Evolutionary conservation across 1,140 invertebrate genomes (phyloP).

Genomic region (Eumeta japonica): DNA sequence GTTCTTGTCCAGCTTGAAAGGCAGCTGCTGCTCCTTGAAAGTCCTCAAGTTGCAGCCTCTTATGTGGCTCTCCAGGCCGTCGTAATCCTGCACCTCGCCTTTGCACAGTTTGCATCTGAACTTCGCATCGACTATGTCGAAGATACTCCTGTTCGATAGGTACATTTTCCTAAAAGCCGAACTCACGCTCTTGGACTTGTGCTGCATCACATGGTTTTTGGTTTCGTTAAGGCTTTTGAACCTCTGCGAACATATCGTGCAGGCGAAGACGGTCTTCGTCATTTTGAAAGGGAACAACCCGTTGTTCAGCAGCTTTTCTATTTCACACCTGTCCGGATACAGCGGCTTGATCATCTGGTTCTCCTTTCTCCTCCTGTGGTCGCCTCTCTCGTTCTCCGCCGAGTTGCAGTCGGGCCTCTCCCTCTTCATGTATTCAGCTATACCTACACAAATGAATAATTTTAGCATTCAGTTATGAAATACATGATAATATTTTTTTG

Average conservation of each 20-base stretch:
- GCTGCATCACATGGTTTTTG: conserved; percentile 25
- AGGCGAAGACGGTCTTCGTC: conserved; percentile 30
- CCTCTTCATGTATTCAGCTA: too few species aligned
- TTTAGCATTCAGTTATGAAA: too few species aligned
- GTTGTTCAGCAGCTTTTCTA: conserved; percentile 22
- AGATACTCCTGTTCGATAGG: conserved; percentile 29
- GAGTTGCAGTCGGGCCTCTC: too few species aligned
- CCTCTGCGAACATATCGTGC: conserved; percentile 34
- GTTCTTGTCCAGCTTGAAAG: conserved; percentile 43
- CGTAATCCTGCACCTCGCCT: too few species aligned
- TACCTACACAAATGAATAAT: too few species aligned
- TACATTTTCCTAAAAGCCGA: conserved; percentile 40
- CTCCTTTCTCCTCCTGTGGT: too few species aligned
- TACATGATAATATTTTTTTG: too few species aligned
- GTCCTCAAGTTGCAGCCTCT: too few species aligned
- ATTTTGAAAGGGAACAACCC: conserved; percentile 47
- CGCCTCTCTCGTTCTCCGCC: too few species aligned
- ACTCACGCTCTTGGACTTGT: conserved; percentile 28
- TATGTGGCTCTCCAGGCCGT: too few species aligned
- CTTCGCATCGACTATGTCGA: conserved; percentile 21
- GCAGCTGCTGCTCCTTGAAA: conserved; percentile 41
- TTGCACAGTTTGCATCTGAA: conserved; percentile 38
- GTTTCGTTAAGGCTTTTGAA: conserved; percentile 29
- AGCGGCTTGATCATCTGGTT: too few species aligned
- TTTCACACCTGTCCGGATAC: too few species aligned